phyloP scores from a whole-genome alignment of 2,113 vertebrate species.

The Callionymus lyra region DNA sequence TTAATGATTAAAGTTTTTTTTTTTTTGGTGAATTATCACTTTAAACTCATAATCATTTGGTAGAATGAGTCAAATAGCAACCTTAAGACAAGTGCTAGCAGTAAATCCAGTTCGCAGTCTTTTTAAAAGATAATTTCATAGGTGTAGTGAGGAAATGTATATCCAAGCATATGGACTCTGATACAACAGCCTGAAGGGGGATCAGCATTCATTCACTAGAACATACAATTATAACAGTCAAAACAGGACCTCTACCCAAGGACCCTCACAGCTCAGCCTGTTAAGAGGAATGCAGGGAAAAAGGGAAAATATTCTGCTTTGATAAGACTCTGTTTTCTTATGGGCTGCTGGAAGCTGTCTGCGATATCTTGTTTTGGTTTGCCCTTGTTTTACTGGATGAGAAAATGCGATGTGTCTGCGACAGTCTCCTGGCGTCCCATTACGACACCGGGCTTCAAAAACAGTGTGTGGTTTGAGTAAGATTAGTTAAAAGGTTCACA shows the following conservation, averaged over 20 bases:
- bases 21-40: too few relatives aligned
- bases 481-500: too few relatives aligned
- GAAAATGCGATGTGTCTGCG: constrained; percentile 48
- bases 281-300: constrained; percentile 37
- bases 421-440: constrained; percentile 55
- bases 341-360: constrained; percentile 16
- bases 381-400: constrained; percentile 50
- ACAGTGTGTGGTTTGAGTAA: too few relatives aligned
- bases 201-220: constrained; percentile 17
- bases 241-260: constrained; percentile 45
- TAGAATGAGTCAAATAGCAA: too few relatives aligned
- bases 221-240: constrained; percentile 54
- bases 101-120: too few relatives aligned
- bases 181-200: constrained; percentile 17
- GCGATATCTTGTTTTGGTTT: constrained; percentile 47
- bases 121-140: too few relatives aligned
- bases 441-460: constrained; percentile 35
- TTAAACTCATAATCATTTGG: too few relatives aligned
- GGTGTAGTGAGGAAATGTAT: background rate
- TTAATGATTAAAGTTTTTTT: too few relatives aligned
- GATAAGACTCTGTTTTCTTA: constrained; percentile 60
- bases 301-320: constrained; percentile 41
- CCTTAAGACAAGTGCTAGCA: too few relatives aligned
- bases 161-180: background rate
- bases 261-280: constrained; percentile 26